Evolutionary conservation across 2,797 vertebrate genomes (phyloP).

Genomic region (Paedocypris micromegethes): DNA sequence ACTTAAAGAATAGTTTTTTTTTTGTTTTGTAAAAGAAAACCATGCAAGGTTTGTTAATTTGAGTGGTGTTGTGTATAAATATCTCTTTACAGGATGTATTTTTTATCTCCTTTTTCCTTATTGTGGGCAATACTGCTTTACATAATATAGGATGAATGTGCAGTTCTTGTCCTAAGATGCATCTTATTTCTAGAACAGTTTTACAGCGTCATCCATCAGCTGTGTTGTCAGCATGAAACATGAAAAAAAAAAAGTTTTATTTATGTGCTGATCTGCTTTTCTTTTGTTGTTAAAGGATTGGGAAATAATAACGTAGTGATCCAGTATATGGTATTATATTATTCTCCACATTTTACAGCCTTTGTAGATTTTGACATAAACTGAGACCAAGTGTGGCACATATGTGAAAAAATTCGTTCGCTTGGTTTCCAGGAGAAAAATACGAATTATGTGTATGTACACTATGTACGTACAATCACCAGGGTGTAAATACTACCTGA

Average conservation of each 20-base stretch:
- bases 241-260: constrained; percentile 32
- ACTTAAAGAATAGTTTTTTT: too few species aligned
- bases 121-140: too few species aligned
- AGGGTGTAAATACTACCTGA: too few species aligned
- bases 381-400: constrained; percentile 45
- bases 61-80: too few species aligned
- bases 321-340: constrained; percentile 46
- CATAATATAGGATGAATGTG: neutral
- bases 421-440: constrained; percentile 51
- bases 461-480: too few species aligned
- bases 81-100: too few species aligned
- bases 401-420: constrained; percentile 55
- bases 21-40: too few species aligned
- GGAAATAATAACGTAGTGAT: constrained; percentile 51
- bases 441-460: constrained; percentile 50
- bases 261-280: constrained; percentile 51
- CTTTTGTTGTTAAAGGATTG: constrained; percentile 53
- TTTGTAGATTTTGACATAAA: constrained; percentile 57
- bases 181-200: constrained; percentile 8
- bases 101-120: too few species aligned
- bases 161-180: neutral
- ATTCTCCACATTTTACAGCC: constrained; percentile 54
- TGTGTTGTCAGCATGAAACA: constrained; percentile 14
- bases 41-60: too few species aligned
- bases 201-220: constrained; percentile 25